Conservation (phyloP, 2,888 invertebrate species). For the Hirtodrosophila duncani region DNA sequence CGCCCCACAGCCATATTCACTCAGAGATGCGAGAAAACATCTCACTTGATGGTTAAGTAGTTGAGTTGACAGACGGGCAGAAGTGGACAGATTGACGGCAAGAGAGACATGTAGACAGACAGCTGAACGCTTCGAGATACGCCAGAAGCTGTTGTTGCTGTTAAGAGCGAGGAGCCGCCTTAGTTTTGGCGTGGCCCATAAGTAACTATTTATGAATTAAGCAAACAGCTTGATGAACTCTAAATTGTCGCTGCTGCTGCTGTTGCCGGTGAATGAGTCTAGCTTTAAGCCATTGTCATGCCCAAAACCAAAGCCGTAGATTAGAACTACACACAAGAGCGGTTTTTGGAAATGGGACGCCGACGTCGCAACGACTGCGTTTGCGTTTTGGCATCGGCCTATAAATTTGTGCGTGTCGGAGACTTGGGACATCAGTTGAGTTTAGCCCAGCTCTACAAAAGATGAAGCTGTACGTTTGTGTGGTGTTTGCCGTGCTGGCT, state of each 20-base stretch:
- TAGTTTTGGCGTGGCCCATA: constrained; percentile 53
- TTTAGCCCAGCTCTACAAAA: constrained; percentile 35
- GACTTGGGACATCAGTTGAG: constrained; percentile 66
- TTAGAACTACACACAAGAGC: constrained; percentile 54
- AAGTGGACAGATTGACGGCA: background rate
- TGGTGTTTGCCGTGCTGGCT: constrained; percentile 60
- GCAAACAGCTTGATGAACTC: constrained; percentile 49
- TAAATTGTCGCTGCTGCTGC: constrained; percentile 22
- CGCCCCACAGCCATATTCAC: constrained; percentile 27
- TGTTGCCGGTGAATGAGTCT: constrained; percentile 7
- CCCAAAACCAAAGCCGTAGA: constrained; percentile 15
- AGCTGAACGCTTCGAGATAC: constrained; percentile 9
- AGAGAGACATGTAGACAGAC: constrained; percentile 2
- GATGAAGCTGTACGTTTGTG: constrained; percentile 64
- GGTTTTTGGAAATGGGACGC: background rate
- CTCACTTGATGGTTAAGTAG: constrained; percentile 64
- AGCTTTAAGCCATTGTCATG: constrained; percentile 19
- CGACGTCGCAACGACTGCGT: constrained; percentile 18
- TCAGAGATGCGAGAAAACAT: constrained; percentile 63
- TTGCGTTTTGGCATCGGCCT: too few species aligned
- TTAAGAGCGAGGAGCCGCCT: constrained; percentile 52
- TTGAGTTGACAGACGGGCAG: constrained; percentile 45
- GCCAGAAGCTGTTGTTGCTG: too few species aligned
- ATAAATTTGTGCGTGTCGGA: constrained; percentile 71
- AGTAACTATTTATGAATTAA: constrained; percentile 72